Conservation (phyloP, 1,140 invertebrate species). For the Bradynema listronoti region DNA sequence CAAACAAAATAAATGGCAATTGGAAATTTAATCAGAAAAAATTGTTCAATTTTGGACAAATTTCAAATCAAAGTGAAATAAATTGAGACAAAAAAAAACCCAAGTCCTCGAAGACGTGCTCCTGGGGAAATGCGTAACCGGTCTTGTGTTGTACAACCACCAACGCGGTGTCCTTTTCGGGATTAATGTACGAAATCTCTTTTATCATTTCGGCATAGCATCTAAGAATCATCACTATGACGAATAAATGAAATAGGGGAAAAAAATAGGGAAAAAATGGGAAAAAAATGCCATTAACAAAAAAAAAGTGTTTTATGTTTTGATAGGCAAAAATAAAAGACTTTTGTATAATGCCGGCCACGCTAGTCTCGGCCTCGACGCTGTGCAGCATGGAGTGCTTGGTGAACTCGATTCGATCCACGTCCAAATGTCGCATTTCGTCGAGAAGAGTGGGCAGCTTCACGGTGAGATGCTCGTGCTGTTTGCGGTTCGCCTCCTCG, state of each 20-base stretch:
- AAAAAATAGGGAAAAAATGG: too few relatives aligned
- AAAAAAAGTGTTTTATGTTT: constrained; percentile 26
- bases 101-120: constrained; percentile 48
- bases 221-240: constrained; percentile 33
- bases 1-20: constrained; percentile 14
- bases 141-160: constrained; percentile 50
- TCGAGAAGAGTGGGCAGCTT: constrained; percentile 48
- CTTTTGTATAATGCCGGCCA: constrained; percentile 41
- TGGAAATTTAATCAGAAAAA: not conserved
- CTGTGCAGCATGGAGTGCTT: constrained; percentile 36
- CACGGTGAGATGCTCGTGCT: constrained; percentile 38
- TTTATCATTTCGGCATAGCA: constrained; percentile 52
- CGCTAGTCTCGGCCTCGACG: constrained; percentile 45
- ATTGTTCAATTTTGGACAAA: constrained; percentile 2
- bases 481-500: constrained; percentile 41
- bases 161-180: constrained; percentile 38
- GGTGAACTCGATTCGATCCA: constrained; percentile 47
- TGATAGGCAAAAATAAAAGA: constrained; percentile 17
- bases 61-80: too few relatives aligned
- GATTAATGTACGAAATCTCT: constrained; percentile 44
- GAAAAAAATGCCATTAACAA: not conserved
- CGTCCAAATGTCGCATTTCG: constrained; percentile 42
- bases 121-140: constrained; percentile 44
- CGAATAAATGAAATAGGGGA: too few relatives aligned
- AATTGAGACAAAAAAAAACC: constrained; percentile 31